Evolutionary conservation across 2,113 vertebrate species (phyloP).

Genomic region (Meles meles): DNA sequence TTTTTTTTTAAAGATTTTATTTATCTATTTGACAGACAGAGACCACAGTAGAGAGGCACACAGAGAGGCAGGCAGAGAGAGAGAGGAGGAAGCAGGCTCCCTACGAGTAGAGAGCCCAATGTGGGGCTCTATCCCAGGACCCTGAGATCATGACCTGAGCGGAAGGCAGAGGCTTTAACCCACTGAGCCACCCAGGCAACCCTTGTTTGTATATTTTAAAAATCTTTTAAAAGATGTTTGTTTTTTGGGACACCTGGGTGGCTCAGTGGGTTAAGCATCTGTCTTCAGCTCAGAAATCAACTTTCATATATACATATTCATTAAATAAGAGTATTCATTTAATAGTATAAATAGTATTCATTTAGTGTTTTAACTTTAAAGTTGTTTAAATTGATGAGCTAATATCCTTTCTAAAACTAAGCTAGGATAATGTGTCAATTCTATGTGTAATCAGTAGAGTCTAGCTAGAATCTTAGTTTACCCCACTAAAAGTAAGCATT

Average conservation of each 20-base stretch:
- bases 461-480: slow-evolving; percentile 59
- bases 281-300: neutral
- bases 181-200: too few relatives aligned
- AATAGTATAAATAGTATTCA: neutral
- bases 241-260: neutral
- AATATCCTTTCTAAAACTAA: slow-evolving; percentile 33
- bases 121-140: too few relatives aligned
- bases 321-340: slow-evolving; percentile 32
- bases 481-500: slow-evolving; percentile 48
- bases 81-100: too few relatives aligned
- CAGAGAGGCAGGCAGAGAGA: too few relatives aligned
- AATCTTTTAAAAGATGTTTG: neutral
- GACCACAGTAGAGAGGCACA: too few relatives aligned
- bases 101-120: too few relatives aligned
- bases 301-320: slow-evolving; percentile 17
- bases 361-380: slow-evolving; percentile 52
- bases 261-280: neutral
- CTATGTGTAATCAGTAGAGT: slow-evolving; percentile 25
- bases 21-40: neutral
- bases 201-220: neutral
- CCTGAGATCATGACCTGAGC: too few relatives aligned
- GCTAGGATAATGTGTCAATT: slow-evolving; percentile 22
- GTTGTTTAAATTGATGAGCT: slow-evolving; percentile 21
- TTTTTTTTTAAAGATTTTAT: neutral
- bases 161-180: too few relatives aligned